Conservation (phyloP, 2,888 invertebrate species). For the Pherbina coryleti region DNA sequence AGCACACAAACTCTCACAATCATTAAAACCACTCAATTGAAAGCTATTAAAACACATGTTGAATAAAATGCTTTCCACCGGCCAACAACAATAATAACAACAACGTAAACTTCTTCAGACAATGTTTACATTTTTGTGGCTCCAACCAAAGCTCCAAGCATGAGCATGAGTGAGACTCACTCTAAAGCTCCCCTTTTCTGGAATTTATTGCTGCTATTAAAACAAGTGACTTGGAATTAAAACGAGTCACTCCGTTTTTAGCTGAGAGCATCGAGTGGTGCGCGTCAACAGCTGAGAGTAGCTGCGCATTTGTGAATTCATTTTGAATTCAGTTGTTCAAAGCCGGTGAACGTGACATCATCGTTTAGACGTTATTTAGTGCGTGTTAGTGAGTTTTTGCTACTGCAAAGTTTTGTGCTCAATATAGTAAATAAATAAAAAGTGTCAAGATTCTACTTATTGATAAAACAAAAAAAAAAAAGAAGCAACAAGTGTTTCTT, state of each 20-base stretch:
- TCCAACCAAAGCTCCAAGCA: background rate
- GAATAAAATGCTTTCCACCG: background rate
- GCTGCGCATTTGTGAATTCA: slow-evolving; percentile 3
- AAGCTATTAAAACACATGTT: background rate
- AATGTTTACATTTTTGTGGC: slow-evolving; percentile 28
- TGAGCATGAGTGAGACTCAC: background rate
- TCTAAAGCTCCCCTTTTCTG: background rate
- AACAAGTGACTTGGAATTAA: background rate
- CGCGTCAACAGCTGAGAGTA: background rate
- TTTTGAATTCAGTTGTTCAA: slow-evolving; percentile 34
- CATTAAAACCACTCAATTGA: background rate
- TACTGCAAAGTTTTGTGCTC: background rate
- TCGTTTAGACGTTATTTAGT: slow-evolving; percentile 8
- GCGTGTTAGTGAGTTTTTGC: background rate
- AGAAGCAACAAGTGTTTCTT: background rate
- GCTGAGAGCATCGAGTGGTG: background rate
- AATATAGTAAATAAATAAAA: too few species aligned
- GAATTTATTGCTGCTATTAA: too few species aligned
- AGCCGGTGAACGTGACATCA: slow-evolving; percentile 41
- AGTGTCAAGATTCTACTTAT: too few species aligned
- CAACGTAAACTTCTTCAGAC: background rate
- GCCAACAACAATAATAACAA: background rate
- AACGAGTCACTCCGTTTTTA: background rate
- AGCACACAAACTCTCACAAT: background rate
- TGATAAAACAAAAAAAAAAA: background rate